Base-by-base conservation (phyloP, 2,888 invertebrate genomes). In the Tanaodytes sp. region DNA sequence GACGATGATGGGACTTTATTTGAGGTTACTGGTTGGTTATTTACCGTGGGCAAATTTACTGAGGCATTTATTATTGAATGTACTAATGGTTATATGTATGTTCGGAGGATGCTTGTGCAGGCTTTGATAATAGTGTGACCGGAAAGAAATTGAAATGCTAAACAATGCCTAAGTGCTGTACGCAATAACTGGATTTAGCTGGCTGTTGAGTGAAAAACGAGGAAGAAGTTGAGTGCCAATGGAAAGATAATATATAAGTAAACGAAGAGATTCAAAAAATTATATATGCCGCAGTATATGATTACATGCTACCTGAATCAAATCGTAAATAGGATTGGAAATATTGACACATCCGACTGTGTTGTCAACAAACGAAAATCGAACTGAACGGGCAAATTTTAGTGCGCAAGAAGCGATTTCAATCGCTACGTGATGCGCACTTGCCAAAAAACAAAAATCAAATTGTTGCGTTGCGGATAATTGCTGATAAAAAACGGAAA, bases 301-400 rank as follows among this genome's bases (percentile, higher is more conserved):
- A 73, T 76, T 73, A 73, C 76, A 75, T 76, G 77, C 76, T 72
- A 69, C 68, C 72, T 73, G 70, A 71, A 71, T 72, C 70, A 71
- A 65, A 62, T 58, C 61, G 54, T 62, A 58, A 33, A 45, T 23
- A 64, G 61, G 64, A 66, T 63, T 63, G 62, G 58, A 23, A 23
- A 67, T 23, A 48, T 63, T 54, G 62, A 66, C 54, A 43, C 63
- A 58, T 63, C 58, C 71, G 66, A 46, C 61, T 54, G 54, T 45
- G 36, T 58, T 61, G 61, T 71, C 61, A 51, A 61, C 42, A 61
- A 71, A 67, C 43, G 37, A 46, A 71, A 66, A 57, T 55, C 51
- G 12, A 55, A 63, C 45, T 46, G 16, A 64, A 67, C 20, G 63
- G 27, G 59, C 40, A 46, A 62, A 12, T 36, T 48, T n/a, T 23